These are phyloP conservation scores for Chelonoidis abingdonii DNA, from an alignment of 2,113 vertebrate genomes.

Conservation along the genomic window DNA sequence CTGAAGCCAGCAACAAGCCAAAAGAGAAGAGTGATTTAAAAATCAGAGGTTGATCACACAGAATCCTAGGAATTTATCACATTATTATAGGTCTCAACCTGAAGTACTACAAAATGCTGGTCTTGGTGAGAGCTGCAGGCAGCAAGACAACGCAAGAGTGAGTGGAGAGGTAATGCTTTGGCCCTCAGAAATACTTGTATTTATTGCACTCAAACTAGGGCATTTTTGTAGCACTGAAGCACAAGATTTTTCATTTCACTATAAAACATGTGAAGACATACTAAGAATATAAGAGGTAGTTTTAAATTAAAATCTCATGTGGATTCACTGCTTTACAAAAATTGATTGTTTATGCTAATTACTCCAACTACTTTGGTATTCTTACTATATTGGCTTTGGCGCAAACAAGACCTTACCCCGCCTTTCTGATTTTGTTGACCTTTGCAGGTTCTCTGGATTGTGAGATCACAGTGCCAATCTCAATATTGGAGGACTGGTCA, in stretches of 20 bases:
- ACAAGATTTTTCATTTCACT: neutral
- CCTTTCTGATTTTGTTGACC: neutral
- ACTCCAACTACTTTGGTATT: neutral
- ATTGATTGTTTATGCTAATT: neutral
- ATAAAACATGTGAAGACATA: neutral
- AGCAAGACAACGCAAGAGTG: neutral
- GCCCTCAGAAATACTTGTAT: neutral
- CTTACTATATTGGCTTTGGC: neutral
- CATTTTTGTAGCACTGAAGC: neutral
- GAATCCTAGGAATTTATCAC: neutral
- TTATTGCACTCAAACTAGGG: neutral
- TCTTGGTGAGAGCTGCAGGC: neutral
- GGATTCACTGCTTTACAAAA: neutral
- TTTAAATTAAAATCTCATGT: neutral
- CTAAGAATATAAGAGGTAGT: neutral
- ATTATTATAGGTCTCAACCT: constrained; percentile 37
- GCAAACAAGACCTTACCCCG: neutral
- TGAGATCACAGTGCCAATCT: neutral
- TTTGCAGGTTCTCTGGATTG: neutral
- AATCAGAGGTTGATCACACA: neutral
- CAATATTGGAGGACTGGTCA: neutral
- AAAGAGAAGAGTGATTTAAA: neutral
- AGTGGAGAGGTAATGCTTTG: neutral
- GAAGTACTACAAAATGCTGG: constrained; percentile 18
- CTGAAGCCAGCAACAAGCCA: neutral